Evolutionary conservation across 2,113 vertebrate genomes (phyloP).

Genomic region (Xenus cinereus): DNA sequence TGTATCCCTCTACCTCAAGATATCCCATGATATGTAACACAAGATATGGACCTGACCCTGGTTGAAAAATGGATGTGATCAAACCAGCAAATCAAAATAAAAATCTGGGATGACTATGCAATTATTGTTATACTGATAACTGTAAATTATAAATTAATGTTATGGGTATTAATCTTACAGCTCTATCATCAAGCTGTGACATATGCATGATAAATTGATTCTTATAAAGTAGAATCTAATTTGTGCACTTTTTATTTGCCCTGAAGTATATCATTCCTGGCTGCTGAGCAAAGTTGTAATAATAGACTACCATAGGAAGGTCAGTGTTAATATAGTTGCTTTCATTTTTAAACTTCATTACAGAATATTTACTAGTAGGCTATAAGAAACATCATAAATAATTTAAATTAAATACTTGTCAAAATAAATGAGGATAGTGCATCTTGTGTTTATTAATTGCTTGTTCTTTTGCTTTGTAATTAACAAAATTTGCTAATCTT

Average conservation of each 20-base stretch:
- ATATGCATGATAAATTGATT: constrained; percentile 30
- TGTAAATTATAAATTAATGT: constrained; percentile 10
- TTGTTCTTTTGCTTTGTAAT: neutral
- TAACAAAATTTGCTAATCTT: neutral
- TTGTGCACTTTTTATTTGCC: neutral
- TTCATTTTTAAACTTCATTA: neutral
- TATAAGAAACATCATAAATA: neutral
- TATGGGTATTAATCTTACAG: constrained; percentile 12
- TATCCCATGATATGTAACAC: neutral
- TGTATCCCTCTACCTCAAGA: neutral
- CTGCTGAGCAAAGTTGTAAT: neutral
- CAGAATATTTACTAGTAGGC: neutral
- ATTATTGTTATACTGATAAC: neutral
- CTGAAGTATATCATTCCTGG: neutral
- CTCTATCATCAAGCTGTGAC: neutral
- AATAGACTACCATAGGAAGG: neutral
- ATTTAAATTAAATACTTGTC: neutral
- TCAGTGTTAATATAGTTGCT: neutral
- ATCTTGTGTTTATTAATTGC: neutral
- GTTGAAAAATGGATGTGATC: neutral
- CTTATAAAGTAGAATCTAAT: constrained; percentile 8
- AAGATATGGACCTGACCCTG: neutral
- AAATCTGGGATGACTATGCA: neutral
- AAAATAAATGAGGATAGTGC: neutral
- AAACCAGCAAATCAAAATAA: neutral